Evolutionary conservation across 2,888 invertebrate genomes (phyloP).

Genomic region (Cyaniris semiargus): DNA sequence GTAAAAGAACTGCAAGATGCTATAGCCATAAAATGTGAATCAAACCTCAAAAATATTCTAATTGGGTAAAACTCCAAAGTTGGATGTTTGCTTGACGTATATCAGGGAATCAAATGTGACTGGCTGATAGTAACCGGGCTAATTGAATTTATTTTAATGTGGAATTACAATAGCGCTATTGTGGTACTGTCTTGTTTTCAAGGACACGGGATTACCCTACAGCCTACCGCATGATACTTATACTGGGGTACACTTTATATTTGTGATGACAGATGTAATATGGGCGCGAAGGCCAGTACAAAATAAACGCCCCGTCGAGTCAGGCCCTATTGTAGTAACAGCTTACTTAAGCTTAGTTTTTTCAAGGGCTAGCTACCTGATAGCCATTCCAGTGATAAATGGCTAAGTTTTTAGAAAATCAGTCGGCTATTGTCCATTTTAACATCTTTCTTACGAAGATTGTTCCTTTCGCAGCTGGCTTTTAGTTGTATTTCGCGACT

Average conservation of each 20-base stretch:
- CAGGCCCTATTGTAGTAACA: slow-evolving; percentile 35
- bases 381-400: slow-evolving; percentile 14
- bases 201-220: background rate
- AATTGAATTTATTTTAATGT: no score
- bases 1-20: no score
- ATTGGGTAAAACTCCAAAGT: no score
- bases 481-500: background rate
- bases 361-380: slow-evolving; percentile 17
- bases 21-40: no score
- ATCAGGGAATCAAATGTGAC: no score
- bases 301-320: slow-evolving; percentile 41
- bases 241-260: slow-evolving; percentile 36
- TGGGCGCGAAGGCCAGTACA: slow-evolving; percentile 41
- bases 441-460: slow-evolving; percentile 4
- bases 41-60: no score
- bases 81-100: no score
- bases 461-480: slow-evolving; percentile 7
- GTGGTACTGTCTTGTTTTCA: background rate
- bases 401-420: slow-evolving; percentile 22
- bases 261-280: slow-evolving; percentile 50
- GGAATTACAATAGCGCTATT: no score
- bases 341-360: slow-evolving; percentile 27
- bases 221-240: background rate
- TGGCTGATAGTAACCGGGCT: no score
- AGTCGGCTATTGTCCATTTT: background rate